phyloP scores from a whole-genome alignment of 37 sponge, comb jelly and placozoan species.

The Cladorhizidae sp. region DNA sequence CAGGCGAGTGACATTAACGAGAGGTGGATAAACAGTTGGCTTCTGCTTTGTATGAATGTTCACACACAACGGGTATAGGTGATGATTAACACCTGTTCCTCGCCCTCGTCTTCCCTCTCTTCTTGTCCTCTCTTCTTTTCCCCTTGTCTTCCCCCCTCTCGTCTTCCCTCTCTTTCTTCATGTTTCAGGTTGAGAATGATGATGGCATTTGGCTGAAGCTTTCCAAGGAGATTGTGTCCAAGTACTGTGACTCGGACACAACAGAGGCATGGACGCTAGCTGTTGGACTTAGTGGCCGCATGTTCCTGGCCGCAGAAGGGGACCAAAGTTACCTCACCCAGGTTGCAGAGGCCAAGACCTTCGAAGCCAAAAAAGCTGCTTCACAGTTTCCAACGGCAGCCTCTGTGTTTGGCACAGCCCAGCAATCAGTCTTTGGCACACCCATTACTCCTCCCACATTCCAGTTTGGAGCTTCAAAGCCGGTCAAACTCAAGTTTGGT shows the following conservation, averaged over 20 bases:
- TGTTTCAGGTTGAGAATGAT: conserved; percentile 70
- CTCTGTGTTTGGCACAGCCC: conserved; percentile 70
- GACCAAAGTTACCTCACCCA: conserved; percentile 50
- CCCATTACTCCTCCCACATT: conserved; percentile 23
- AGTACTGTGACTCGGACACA: conserved; percentile 64
- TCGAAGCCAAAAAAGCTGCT: background rate
- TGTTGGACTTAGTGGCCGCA: conserved; percentile 60
- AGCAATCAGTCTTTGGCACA: conserved; percentile 34
- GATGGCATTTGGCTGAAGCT: conserved; percentile 93
- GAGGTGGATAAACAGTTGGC: too few relatives aligned
- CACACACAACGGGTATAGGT: too few relatives aligned
- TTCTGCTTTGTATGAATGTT: too few relatives aligned
- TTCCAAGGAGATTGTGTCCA: conserved; percentile 43
- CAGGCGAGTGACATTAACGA: too few relatives aligned
- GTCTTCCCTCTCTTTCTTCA: too few relatives aligned
- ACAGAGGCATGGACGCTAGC: conserved; percentile 87
- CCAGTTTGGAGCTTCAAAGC: conserved; percentile 23
- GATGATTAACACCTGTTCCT: too few relatives aligned
- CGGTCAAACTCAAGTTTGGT: conserved; percentile 31
- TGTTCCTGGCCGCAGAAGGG: conserved; percentile 64
- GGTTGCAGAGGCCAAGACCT: conserved; percentile 7
- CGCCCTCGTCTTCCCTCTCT: too few relatives aligned
- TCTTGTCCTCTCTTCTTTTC: too few relatives aligned
- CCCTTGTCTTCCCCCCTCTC: background rate
- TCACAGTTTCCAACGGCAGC: conserved; percentile 62